Conservation (phyloP, 2,888 invertebrate species). For the Eremobia ochroleuca region DNA sequence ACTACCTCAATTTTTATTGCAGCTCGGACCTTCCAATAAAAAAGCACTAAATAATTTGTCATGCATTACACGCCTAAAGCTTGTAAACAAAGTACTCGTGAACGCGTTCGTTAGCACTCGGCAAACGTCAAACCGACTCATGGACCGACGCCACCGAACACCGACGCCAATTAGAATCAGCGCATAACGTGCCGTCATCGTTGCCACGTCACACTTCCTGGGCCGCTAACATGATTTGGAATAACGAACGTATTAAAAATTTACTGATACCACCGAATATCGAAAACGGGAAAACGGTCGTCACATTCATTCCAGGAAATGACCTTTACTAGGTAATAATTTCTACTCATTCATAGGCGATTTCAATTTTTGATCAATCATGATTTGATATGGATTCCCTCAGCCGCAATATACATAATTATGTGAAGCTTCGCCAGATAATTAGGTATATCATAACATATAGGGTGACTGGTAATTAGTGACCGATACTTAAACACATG, state of each 20-base stretch:
- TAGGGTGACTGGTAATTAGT: too few species aligned
- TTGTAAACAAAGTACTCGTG: conserved; percentile 76
- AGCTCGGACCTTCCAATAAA: not conserved
- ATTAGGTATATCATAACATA: not conserved
- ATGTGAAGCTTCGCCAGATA: not conserved
- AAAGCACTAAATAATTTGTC: conserved; percentile 22
- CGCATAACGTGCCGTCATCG: conserved; percentile 76
- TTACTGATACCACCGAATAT: not conserved
- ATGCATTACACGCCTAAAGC: conserved; percentile 31
- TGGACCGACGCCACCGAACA: conserved; percentile 83
- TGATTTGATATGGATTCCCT: not conserved
- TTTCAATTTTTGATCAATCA: not conserved
- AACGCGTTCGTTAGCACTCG: conserved; percentile 69
- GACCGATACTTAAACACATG: too few species aligned
- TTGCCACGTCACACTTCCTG: conserved; percentile 62
- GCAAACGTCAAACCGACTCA: conserved; percentile 66
- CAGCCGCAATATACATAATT: not conserved
- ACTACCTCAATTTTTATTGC: not conserved
- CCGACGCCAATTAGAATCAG: conserved; percentile 84
- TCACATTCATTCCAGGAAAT: not conserved
- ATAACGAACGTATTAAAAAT: not conserved
- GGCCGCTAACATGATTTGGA: conserved; percentile 66
- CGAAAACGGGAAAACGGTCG: not conserved
- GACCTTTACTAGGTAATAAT: not conserved
- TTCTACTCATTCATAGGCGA: too few species aligned